Conservation (phyloP, 2,797 vertebrate species). For the Menidia menidia region DNA sequence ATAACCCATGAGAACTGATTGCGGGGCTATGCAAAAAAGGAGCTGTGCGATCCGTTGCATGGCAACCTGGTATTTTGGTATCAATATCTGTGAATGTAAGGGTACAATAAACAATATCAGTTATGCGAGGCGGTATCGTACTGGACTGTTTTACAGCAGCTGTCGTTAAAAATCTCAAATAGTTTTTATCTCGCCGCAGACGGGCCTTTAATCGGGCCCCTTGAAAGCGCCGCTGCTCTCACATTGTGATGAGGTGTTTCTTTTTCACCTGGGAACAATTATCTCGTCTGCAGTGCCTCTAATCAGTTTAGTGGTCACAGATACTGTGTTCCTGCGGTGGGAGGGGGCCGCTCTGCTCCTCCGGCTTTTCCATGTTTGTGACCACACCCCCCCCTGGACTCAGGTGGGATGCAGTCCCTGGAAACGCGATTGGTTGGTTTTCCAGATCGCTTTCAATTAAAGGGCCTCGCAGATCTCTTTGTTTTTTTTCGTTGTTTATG, state of each 20-base stretch:
- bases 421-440: constrained; percentile 46
- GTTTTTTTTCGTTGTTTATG: constrained; percentile 49
- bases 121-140: constrained; percentile 30
- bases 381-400: constrained; percentile 29
- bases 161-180: constrained; percentile 41
- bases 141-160: constrained; percentile 53
- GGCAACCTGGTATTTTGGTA: constrained; percentile 23
- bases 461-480: constrained; percentile 22
- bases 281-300: constrained; percentile 51
- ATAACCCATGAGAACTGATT: neutral
- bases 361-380: constrained; percentile 22
- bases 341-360: constrained; percentile 24
- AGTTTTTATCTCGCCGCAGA: constrained; percentile 56
- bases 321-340: constrained; percentile 39
- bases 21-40: constrained; percentile 10
- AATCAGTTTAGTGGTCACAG: constrained; percentile 57
- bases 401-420: constrained; percentile 60
- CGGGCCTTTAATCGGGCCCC: constrained; percentile 53
- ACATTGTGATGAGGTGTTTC: constrained; percentile 31
- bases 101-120: constrained; percentile 33
- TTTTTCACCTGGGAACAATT: constrained; percentile 66
- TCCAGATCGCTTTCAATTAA: constrained; percentile 50
- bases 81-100: constrained; percentile 28
- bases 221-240: constrained; percentile 59
- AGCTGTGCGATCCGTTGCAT: constrained; percentile 8